Evolutionary conservation across 2,888 invertebrate species (phyloP).

Genomic region (Perizoma flavofasciatum): DNA sequence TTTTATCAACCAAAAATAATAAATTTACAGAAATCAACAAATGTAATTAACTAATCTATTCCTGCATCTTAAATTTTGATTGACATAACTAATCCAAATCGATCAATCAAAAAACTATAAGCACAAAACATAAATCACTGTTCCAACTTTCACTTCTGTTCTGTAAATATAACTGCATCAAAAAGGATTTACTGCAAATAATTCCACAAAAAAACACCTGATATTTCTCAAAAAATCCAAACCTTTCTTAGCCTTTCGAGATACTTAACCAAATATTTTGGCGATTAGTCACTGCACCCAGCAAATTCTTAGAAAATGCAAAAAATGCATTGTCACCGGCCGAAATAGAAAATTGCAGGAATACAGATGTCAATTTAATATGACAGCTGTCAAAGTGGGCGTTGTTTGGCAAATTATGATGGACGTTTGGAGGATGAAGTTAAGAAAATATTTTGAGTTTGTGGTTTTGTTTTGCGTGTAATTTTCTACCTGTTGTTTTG

Average conservation of each 20-base stretch:
- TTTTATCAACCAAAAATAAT: no score
- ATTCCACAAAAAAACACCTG: conserved; percentile 23
- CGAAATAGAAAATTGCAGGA: conserved; percentile 49
- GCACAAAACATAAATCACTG: no score
- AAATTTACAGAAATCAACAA: no score
- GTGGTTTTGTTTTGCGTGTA: conserved; percentile 41
- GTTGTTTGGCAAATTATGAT: conserved; percentile 66
- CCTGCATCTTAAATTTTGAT: no score
- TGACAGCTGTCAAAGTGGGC: conserved; percentile 77
- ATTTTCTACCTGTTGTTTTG: conserved; percentile 41
- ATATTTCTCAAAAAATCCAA: conserved; percentile 33
- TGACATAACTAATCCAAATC: no score
- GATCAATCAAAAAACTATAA: no score
- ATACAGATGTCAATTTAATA: conserved; percentile 72
- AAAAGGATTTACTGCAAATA: conserved; percentile 9
- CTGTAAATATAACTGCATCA: no score
- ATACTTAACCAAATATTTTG: conserved; percentile 48
- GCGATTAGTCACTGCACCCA: conserved; percentile 46
- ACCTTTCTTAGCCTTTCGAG: conserved; percentile 41
- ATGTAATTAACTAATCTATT: no score
- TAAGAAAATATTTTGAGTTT: conserved; percentile 58
- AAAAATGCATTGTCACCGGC: conserved; percentile 45
- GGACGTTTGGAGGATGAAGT: conserved; percentile 46
- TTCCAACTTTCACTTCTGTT: no score
- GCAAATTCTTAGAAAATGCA: conserved; percentile 36